Base-by-base conservation (phyloP, 2,113 vertebrate species). In the Choloepus hoffmanni region DNA sequence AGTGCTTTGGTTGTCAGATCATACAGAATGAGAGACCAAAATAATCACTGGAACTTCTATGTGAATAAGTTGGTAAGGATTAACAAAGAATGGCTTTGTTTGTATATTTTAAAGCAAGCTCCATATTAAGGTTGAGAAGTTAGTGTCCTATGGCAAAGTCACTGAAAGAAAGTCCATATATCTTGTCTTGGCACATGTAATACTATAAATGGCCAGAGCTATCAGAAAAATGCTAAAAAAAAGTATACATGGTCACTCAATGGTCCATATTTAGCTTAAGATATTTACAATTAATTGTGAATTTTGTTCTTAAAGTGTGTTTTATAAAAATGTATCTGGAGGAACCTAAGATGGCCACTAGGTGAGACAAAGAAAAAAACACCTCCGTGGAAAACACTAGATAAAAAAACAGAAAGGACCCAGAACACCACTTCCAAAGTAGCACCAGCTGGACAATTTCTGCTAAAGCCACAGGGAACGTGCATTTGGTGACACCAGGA, bases 201-300 rank as follows among this genome's bases (percentile, higher is more conserved):
- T 81, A 95, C 11, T n/a, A 40, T 45, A 91, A 78, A 76, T 21
- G 33, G 24, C 19, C 81, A 67, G 55, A 60, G 30, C 33, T 21
- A 76, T 33, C n/a, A 74, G 63, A 93, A 95, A 81, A 94, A 5
- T 73, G 60, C 10, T 82, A 74, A 45, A 72, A 89, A 90, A 92
- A 78, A 36, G 58, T 62, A 93, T 55, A 36, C 36, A 36, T 36
- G 36, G 77, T 53, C 84, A 92, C 7, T 92, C 23, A 50, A 28
- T 62, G 79, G 63, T 60, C 15, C 33, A 87, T 79, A 73, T 36
- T 89, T 78, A 95, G 9, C 26, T 81, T 67, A 87, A 40, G 70
- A 68, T 68, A 94, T 79, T 92, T 90, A 90, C 5, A 93, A 60
- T 8, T 90, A 76, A 36, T 82, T 85, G 82, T 55, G 36, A 95